Evolutionary conservation across 2,113 vertebrate genomes (phyloP).

Genomic region (Sebastes schlegelii): DNA sequence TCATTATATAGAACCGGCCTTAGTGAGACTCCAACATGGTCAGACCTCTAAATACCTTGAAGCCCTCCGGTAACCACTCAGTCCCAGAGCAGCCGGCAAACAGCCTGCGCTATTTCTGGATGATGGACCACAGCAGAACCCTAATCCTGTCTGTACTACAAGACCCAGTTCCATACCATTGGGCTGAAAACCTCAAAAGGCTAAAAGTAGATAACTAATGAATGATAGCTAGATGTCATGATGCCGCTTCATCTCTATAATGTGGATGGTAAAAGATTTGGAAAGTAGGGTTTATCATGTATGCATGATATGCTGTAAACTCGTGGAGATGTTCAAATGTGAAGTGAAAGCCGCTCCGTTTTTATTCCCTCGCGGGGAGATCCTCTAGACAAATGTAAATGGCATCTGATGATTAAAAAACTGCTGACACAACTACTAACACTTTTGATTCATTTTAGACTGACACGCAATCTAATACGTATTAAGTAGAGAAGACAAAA

Average conservation of each 20-base stretch:
- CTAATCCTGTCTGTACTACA: slow-evolving; percentile 60
- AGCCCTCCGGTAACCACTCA: slow-evolving; percentile 35
- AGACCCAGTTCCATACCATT: slow-evolving; percentile 37
- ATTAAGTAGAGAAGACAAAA: not conserved
- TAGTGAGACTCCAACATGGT: slow-evolving; percentile 35
- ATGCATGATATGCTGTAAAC: slow-evolving; percentile 1
- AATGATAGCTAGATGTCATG: not conserved
- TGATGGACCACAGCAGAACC: slow-evolving; percentile 59
- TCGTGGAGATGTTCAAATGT: not conserved
- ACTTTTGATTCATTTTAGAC: slow-evolving; percentile 13
- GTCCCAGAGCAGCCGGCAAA: slow-evolving; percentile 50
- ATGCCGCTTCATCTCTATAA: not conserved
- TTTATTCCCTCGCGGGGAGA: not conserved
- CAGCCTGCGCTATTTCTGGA: slow-evolving; percentile 56
- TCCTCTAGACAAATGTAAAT: not conserved
- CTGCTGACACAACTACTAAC: not conserved
- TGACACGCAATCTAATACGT: not conserved
- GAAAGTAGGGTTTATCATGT: not conserved
- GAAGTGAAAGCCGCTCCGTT: not conserved
- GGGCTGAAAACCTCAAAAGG: slow-evolving; percentile 37
- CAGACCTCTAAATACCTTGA: slow-evolving; percentile 53
- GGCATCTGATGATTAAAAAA: slow-evolving; percentile 1
- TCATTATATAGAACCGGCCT: slow-evolving; percentile 33
- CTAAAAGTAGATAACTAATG: slow-evolving; percentile 3
- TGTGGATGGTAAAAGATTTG: not conserved